Conservation (phyloP, 92 coral and sea anemone species). For the Phenganax stokvisi region DNA sequence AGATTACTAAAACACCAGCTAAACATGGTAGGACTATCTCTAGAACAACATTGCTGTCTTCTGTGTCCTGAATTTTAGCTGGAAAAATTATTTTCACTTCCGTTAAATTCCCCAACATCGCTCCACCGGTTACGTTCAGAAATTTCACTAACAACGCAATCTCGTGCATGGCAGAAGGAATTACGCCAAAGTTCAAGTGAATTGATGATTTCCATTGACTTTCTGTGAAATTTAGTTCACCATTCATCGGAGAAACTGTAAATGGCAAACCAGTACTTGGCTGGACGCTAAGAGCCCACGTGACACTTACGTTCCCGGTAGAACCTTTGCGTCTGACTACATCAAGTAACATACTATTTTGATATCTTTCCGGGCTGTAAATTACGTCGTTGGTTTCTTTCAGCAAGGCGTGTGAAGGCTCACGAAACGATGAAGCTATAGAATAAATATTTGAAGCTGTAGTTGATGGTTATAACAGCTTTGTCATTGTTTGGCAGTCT, state of each 20-base stretch:
- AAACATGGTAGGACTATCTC: constrained; percentile 14
- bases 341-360: constrained; percentile 60
- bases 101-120: constrained; percentile 22
- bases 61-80: constrained; percentile 1
- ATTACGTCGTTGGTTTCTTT: constrained; percentile 55
- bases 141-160: neutral
- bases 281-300: constrained; percentile 66
- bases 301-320: constrained; percentile 64
- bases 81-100: constrained; percentile 11
- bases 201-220: constrained; percentile 82
- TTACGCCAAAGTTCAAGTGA: constrained; percentile 45
- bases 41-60: constrained; percentile 4
- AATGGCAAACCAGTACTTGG: constrained; percentile 45
- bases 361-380: constrained; percentile 52
- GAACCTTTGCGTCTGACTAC: constrained; percentile 84
- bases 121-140: constrained; percentile 25
- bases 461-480: neutral
- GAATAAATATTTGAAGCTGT: neutral
- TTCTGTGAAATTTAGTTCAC: constrained; percentile 54
- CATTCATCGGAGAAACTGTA: constrained; percentile 61
- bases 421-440: neutral
- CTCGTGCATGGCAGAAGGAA: neutral
- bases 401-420: constrained; percentile 45
- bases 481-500: constrained; percentile 3
- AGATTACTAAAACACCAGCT: constrained; percentile 4